Evolutionary conservation across 2,888 invertebrate species (phyloP), one percentile per base, ranked within the genome.

Genomic region (Exephanes ischioxanthus): DNA sequence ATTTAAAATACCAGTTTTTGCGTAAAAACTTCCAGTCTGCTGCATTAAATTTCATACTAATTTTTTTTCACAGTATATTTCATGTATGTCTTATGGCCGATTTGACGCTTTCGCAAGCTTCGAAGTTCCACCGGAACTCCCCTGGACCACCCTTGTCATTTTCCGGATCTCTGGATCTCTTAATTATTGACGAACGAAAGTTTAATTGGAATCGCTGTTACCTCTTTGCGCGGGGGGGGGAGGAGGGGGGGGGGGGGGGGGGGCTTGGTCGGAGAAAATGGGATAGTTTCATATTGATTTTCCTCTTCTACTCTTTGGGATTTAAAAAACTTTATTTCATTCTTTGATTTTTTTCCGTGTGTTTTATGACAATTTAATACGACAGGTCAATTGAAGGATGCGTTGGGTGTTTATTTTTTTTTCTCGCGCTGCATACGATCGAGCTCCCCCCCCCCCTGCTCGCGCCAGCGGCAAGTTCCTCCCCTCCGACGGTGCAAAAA

Each of bases 111-210:
- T 14, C 58, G 22, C 26, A 11, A 26, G 22, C 19, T 2, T 37
- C 37, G 9, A 37, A 33, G 19, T 19, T 55, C 55, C 2, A 7
- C 2, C 22, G 9, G 19, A n/a, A 14, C 2, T 11, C 22, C 16
- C 16, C 61, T 26, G 6, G 6, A 19, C 53, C 30, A 14, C 30
- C 61, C 33, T 33, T 33, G n/a, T 61, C 30, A 26, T 78, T 77
- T 78, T 68, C 53, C 48, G 55, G 75, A 19, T 41, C 67, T 76
- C 72, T 58, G 76, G 22, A 58, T 75, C 82, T 53, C 55, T 61
- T 61, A 33, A 61, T 61, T 61, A 33, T 14, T 48, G 71, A 55
- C 22, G 41, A 45, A n/a, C 45, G 78, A 51, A 78, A 55, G 55
- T 68, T 78, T 68, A 45, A 78, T 68, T 67, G 37, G 68, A 53